Percentiles rank a stretch among this genome's conserved stretches.
phyloP scores from a whole-genome alignment of 2,113 vertebrate species.

The Puffinus mauretanicus region DNA sequence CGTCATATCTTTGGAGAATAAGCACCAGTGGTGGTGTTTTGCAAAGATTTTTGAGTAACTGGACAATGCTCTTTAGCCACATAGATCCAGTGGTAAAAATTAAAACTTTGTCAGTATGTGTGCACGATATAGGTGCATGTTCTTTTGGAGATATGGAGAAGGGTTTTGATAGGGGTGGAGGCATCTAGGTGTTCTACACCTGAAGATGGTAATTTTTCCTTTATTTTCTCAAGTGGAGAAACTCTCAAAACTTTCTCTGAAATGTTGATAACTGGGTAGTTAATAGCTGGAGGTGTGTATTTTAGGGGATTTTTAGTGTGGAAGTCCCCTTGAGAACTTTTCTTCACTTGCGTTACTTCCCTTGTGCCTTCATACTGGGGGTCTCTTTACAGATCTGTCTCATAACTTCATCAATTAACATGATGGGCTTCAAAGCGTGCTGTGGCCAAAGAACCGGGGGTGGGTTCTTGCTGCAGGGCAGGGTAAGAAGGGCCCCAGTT shows the following conservation, averaged over 20 bases:
- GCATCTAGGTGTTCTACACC: neutral
- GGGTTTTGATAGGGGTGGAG: neutral
- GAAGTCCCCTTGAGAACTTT: constrained; percentile 14
- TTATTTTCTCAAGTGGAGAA: neutral
- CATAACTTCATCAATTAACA: neutral
- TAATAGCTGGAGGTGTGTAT: neutral
- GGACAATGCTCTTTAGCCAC: neutral
- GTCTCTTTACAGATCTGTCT: neutral
- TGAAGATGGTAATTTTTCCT: neutral
- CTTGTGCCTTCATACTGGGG: neutral
- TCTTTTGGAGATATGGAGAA: neutral
- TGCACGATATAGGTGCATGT: fast-evolving
- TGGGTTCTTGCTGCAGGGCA: neutral
- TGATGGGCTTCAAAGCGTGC: fast-evolving
- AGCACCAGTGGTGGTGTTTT: neutral
- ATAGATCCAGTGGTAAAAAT: neutral
- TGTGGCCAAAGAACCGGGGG: neutral
- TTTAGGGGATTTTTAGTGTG: neutral
- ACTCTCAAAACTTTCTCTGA: neutral
- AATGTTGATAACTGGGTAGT: neutral
- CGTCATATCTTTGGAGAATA: neutral
- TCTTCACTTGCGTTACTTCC: neutral
- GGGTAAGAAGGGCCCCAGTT: neutral
- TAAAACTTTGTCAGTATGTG: neutral
- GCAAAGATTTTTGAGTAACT: neutral